Base-by-base conservation (phyloP, 2,797 vertebrate species). In the Loriculus beryllinus region DNA sequence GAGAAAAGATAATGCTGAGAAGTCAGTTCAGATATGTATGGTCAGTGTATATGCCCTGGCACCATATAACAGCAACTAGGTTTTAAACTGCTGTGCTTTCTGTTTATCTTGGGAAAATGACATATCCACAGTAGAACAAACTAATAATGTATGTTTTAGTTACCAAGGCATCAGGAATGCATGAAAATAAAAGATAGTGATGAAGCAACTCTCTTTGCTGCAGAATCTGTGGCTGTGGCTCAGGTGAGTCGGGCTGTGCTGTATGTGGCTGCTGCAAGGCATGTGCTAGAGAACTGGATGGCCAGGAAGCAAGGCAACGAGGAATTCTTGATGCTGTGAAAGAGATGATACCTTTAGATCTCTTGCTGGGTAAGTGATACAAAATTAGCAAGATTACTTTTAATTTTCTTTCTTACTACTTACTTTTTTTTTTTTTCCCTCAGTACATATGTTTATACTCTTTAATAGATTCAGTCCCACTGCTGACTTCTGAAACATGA, bases 281-380 rank as follows among this genome's bases (percentile, higher is more conserved):
- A 31, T 99, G 99, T 96, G 99, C 99, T 88, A 98, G 99, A 95
- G 99, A 99, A 90, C 97, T 99, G 91, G 99, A 99, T 90, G 99
- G 99, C 81, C 99, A 99, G 94, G 99, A 99, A 88, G 99, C 99
- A 90, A 98, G 99, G 74, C 99, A 99, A 97, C 98, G 99, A 96
- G 99, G 99, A 95, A 99, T 99, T 96, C 99, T 99, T 92, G 99
- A 99, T 96, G 99, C 99, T 48, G 99, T 99, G 52, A 99, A 99
- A 97, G 99, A 99, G 97, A 99, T 99, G 99, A 99, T 99, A 96
- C 99, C 99, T 19, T 98, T 99, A 98, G 99, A 99, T 95, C 98
- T 99, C 82, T 98, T 99, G 72, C 97, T 99, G 96, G 99, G 99
- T 99, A 99, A 97, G 94, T 90, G 37, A 57, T 87, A 28, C 0